Evolutionary conservation across 2,113 vertebrate species (phyloP), one percentile per base, ranked within the genome.

Genomic region (Leptobrachium leishanense): DNA sequence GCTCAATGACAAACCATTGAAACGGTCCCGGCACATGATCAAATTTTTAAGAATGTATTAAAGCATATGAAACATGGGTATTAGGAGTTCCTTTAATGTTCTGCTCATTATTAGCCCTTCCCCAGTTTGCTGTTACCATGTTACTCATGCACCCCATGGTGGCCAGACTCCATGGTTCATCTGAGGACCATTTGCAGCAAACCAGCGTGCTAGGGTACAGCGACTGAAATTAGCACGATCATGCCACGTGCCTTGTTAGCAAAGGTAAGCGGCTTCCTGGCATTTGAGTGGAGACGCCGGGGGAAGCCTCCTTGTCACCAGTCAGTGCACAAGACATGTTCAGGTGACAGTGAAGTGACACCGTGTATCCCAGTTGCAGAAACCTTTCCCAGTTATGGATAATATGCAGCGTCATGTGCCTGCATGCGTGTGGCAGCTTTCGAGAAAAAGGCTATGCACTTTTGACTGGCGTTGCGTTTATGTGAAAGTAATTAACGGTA

Each of bases 401-500:
- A 20, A 43, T 12, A 54, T 67, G 74, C 9, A 5, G n/a, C 31
- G 31, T 39, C 2, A 0, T 15, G 59, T 41, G 7, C 7, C 44
- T 2, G 15, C 4, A 11, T 5, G 46, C 41, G 70, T 76, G 91
- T 93, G 94, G 94, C 93, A 96, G 94, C 90, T 93, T 94, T 95
- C 95, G 20, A 31, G 20, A 31, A 96, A 93, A 91, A 92, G 92
- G 94, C 93, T 87, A 86, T 87, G 93, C 95, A 96, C 95, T 95
- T 81, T 94, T 98, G 97, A 98, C 97, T 95, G 95, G 95, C 95
- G 92, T 95, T 95, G 94, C 95, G 95, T 97, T 98, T 98, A 97
- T 97, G 96, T 97, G 95, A 95, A 97, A 96, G 95, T 97, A 96
- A 99, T 97, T 97, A 97, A 97, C 95, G 95, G 94, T 96, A 97